phyloP scores from a whole-genome alignment of 2,797 vertebrate species.

The Labroides dimidiatus region DNA sequence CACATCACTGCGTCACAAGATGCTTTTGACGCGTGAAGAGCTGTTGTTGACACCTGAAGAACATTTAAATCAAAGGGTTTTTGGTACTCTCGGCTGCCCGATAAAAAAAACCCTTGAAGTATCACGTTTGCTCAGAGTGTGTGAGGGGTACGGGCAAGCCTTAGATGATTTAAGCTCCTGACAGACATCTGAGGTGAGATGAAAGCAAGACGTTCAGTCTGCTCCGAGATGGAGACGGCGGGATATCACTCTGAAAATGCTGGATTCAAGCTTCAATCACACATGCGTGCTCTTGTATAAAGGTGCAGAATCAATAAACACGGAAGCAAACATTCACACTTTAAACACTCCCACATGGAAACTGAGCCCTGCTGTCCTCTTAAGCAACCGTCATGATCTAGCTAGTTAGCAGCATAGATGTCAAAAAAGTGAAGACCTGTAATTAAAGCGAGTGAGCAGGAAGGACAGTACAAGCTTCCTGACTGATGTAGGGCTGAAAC shows the following conservation, averaged over 20 bases:
- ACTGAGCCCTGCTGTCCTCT: background rate
- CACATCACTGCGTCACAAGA: conserved; percentile 50
- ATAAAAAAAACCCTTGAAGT: conserved; percentile 52
- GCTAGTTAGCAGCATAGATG: conserved; percentile 23
- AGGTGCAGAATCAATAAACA: background rate
- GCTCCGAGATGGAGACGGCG: conserved; percentile 47
- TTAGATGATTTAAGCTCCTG: conserved; percentile 65
- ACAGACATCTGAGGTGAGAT: conserved; percentile 76
- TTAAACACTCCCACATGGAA: background rate
- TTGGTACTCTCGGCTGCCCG: conserved; percentile 44
- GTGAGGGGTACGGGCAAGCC: conserved; percentile 47
- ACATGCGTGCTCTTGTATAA: background rate
- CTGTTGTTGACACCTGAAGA: conserved; percentile 45
- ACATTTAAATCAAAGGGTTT: conserved; percentile 46
- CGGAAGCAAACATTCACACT: background rate
- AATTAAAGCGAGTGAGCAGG: conserved; percentile 31
- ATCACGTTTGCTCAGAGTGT: conserved; percentile 49
- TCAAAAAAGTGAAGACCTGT: conserved; percentile 12
- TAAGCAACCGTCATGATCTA: conserved; percentile 8
- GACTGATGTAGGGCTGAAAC: conserved; percentile 15
- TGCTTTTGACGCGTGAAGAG: conserved; percentile 52
- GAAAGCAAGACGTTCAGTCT: conserved; percentile 63
- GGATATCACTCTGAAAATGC: conserved; percentile 28
- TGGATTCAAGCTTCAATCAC: conserved; percentile 12
- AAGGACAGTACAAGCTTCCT: conserved; percentile 18